Evolutionary conservation across 2,888 invertebrate genomes (phyloP), one percentile per base, ranked within the genome.

Genomic region (Catocala fraxini): DNA sequence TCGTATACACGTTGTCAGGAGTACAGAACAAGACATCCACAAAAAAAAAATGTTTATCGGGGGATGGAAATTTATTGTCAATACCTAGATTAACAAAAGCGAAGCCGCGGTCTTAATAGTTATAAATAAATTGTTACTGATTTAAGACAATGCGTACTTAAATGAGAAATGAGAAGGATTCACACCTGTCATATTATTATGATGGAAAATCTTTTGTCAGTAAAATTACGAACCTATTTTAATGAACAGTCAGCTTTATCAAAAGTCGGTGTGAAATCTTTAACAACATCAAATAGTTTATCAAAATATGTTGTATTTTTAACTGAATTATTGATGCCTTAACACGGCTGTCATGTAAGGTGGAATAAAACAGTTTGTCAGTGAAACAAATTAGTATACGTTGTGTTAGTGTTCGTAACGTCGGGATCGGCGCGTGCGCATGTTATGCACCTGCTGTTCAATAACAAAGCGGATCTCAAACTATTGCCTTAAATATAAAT

Each of bases 381-480:
- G 75, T 69, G 64, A 77, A 70, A 79, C 71, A 73, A 78, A 80
- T 79, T 79, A 79, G 75, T 74, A 63, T 53, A 68, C 67, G 72
- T 69, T 53, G 70, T 60, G 68, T 76, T 74, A 63, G 67, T 49
- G 33, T 55, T 58, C 54, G 66, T 79, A 74, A 74, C 70, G 71
- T 76, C 72, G 70, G 82, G 80, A 85, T 83, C 79, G 83, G 77
- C 87, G 79, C 81, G 79, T 78, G 83, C 86, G 83, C 82, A 82
- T 73, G 85, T 83, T 85, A 81, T 70, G 82, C 90, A 90, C 90
- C 90, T 90, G 90, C 87, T 81, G 52, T 75, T 65, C 78, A 77
- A 75, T 74, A 69, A 70, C 60, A 73, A 64, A 61, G 71, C 34
- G 86, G 60, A 69, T 77, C 82, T 82, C 86, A 90, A 90, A 86